Conservation (phyloP, 1,140 invertebrate genomes). For the Trachymyrmex septentrionalis region DNA sequence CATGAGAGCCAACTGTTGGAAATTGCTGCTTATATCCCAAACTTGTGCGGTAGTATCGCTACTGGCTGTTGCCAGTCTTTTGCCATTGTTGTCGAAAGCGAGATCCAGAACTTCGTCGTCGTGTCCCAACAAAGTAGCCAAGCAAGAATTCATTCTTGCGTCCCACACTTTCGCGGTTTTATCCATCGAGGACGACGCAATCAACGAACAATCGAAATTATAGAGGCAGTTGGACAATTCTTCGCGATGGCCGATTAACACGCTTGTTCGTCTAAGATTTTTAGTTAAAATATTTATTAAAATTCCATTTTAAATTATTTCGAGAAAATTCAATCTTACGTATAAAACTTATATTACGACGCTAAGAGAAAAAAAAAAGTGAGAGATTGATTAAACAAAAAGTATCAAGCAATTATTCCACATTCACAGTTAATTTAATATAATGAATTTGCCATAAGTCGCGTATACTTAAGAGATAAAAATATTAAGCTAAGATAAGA, state of each 20-base stretch:
- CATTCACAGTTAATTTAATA: neutral
- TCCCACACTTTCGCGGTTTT: conserved; percentile 93
- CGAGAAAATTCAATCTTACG: neutral
- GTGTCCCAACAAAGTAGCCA: conserved; percentile 89
- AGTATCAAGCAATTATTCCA: neutral
- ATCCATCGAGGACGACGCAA: conserved; percentile 92
- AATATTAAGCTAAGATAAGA: neutral
- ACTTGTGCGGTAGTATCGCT: conserved; percentile 91
- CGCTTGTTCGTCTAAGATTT: conserved; percentile 87
- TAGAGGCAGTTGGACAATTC: conserved; percentile 92
- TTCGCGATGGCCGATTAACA: conserved; percentile 90
- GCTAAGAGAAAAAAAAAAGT: neutral
- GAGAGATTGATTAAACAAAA: neutral
- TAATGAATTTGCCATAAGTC: neutral
- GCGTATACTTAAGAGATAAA: neutral
- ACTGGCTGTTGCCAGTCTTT: conserved; percentile 90
- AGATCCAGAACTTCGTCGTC: conserved; percentile 93
- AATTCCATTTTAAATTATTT: neutral
- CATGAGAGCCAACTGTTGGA: conserved; percentile 89
- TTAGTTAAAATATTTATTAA: neutral
- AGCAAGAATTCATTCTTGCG: conserved; percentile 87
- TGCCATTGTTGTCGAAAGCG: conserved; percentile 91
- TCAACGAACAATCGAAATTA: conserved; percentile 90
- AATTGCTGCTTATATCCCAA: conserved; percentile 89
- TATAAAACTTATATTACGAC: neutral